phyloP scores from a whole-genome alignment of 2,797 vertebrate species.

The Microcaecilia unicolor region DNA sequence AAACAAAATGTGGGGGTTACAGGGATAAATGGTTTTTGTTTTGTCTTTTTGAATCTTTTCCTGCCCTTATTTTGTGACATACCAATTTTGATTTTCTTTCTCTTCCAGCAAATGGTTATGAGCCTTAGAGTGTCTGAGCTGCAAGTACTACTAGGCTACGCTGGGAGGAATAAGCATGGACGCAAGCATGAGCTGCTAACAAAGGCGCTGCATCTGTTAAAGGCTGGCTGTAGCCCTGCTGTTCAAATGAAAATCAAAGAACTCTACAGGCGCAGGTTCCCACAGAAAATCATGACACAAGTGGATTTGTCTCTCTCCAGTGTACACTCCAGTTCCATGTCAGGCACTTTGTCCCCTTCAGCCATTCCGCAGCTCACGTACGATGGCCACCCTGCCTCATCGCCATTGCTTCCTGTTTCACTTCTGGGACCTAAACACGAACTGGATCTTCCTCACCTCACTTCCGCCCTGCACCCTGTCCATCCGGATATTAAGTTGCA shows the following conservation, averaged over 20 bases:
- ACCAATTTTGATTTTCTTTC: conserved; percentile 29
- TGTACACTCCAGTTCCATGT: conserved; percentile 79
- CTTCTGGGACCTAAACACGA: conserved; percentile 92
- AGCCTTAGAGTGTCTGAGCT: conserved; percentile 97
- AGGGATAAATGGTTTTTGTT: too few species aligned
- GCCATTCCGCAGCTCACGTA: conserved; percentile 78
- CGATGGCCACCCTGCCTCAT: conserved; percentile 70
- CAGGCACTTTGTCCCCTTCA: conserved; percentile 69
- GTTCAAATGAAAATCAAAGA: conserved; percentile 98
- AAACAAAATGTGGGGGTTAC: too few species aligned
- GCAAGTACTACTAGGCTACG: conserved; percentile 95
- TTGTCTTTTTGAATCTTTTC: too few species aligned
- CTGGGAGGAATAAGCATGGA: conserved; percentile 95
- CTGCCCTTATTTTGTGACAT: too few species aligned
- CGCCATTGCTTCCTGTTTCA: conserved; percentile 83
- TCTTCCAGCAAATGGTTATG: conserved; percentile 97
- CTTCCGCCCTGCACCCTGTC: conserved; percentile 84
- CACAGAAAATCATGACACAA: conserved; percentile 87
- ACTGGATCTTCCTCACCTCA: conserved; percentile 84
- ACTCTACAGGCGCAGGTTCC: conserved; percentile 91
- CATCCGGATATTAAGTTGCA: conserved; percentile 95
- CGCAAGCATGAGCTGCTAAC: conserved; percentile 97
- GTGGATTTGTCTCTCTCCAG: conserved; percentile 77
- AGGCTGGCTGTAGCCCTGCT: conserved; percentile 91
- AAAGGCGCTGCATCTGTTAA: conserved; percentile 90